Evolutionary conservation across 2,888 invertebrate species (phyloP).

Genomic region (Drosophila siamana): DNA sequence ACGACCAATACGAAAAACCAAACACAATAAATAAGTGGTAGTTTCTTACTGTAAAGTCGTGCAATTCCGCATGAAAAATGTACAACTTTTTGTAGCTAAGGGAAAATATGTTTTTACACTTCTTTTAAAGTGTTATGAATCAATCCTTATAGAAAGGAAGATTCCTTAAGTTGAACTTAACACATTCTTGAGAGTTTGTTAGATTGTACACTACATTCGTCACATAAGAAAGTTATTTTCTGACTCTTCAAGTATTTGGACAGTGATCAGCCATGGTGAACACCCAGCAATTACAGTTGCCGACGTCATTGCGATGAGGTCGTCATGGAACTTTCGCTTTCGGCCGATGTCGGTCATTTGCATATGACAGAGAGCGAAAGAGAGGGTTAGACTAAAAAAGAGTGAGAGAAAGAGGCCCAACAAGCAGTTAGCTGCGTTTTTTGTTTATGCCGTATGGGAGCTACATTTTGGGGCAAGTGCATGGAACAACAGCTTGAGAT

Average conservation of each 20-base stretch:
- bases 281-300: slow-evolving; percentile 53
- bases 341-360: slow-evolving; percentile 64
- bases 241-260: slow-evolving; percentile 31
- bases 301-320: slow-evolving; percentile 58
- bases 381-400: background rate
- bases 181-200: background rate
- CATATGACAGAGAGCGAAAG: slow-evolving; percentile 52
- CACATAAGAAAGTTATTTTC: slow-evolving; percentile 44
- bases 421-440: slow-evolving; percentile 23
- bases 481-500: slow-evolving; percentile 49
- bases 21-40: slow-evolving; percentile 11
- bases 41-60: slow-evolving; percentile 7
- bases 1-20: slow-evolving; percentile 24
- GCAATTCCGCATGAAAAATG: slow-evolving; percentile 1
- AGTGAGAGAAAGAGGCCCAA: background rate
- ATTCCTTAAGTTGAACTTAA: background rate
- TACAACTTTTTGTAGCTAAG: background rate
- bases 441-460: slow-evolving; percentile 60
- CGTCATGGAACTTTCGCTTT: slow-evolving; percentile 75
- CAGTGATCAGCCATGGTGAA: slow-evolving; percentile 32
- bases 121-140: background rate
- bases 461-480: slow-evolving; percentile 60
- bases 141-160: background rate
- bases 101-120: background rate
- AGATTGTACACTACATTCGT: background rate